Conservation (phyloP, 2,888 invertebrate species). For the Amorpha juglandis region DNA sequence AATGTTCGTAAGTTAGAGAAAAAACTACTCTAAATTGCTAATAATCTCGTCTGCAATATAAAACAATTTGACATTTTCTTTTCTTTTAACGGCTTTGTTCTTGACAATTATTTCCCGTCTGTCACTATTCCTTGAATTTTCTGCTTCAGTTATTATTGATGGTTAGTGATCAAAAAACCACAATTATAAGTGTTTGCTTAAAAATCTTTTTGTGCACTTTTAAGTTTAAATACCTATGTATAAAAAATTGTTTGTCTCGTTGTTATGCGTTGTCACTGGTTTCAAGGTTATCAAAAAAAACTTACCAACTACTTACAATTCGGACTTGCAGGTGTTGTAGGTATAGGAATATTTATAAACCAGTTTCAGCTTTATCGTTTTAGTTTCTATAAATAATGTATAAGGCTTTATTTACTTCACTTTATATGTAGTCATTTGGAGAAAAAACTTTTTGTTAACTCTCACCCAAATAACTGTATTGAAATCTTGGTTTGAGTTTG, state of each 20-base stretch:
- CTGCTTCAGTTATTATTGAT: conserved; percentile 8
- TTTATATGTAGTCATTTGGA: not conserved
- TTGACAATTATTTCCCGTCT: not conserved
- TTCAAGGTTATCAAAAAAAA: conserved; percentile 28
- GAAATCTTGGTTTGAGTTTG: too few relatives aligned
- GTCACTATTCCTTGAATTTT: conserved; percentile 3
- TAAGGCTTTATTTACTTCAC: not conserved
- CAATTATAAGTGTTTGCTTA: not conserved
- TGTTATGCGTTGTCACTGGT: conserved; percentile 28
- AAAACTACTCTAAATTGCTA: too few relatives aligned
- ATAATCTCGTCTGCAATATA: not conserved
- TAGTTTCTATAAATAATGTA: conserved; percentile 16
- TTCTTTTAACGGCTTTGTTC: not conserved
- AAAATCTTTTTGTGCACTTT: conserved; percentile 23
- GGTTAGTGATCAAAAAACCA: not conserved
- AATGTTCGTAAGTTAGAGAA: not conserved
- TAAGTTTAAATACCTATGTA: conserved; percentile 15
- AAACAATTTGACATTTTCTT: not conserved
- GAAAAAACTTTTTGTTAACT: too few relatives aligned
- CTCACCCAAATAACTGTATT: too few relatives aligned
- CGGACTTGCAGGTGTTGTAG: conserved; percentile 24
- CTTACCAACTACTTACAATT: conserved; percentile 11
- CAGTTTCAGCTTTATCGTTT: not conserved
- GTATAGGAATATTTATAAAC: conserved; percentile 24
- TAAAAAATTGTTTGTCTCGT: conserved; percentile 32